phyloP scores from a whole-genome alignment of 2,888 invertebrate genomes.

The Lordiphosa andalusiaca region DNA sequence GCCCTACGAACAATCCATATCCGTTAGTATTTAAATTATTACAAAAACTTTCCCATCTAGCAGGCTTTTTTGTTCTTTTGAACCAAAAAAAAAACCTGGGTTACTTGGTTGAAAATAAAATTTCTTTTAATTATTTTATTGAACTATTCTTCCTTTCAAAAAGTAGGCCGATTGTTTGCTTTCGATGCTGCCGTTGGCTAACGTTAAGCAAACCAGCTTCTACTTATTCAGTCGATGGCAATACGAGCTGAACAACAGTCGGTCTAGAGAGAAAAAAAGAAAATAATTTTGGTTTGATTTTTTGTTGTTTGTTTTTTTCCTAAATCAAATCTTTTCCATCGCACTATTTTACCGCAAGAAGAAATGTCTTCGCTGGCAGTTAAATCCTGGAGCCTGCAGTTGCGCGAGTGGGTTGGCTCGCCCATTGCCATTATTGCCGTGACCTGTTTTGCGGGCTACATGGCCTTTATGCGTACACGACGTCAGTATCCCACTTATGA shows the following conservation, averaged over 20 bases:
- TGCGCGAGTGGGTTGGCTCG: constrained; percentile 37
- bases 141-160: too few relatives aligned
- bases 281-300: background rate
- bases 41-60: too few relatives aligned
- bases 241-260: background rate
- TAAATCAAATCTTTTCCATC: background rate
- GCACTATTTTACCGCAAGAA: background rate
- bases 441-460: constrained; percentile 24
- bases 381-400: constrained; percentile 17
- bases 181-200: too few relatives aligned
- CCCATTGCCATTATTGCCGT: constrained; percentile 26
- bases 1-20: too few relatives aligned
- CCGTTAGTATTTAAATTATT: too few relatives aligned
- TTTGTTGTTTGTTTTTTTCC: background rate
- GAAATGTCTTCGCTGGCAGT: constrained; percentile 24
- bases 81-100: too few relatives aligned
- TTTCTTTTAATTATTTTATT: too few relatives aligned
- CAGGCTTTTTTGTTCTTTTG: too few relatives aligned
- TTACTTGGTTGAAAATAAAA: too few relatives aligned
- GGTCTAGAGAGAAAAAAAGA: background rate
- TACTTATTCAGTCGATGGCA: background rate
- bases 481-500: constrained; percentile 44
- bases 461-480: constrained; percentile 16
- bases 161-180: too few relatives aligned
- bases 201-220: too few relatives aligned